Percentiles rank a stretch among this genome's conserved stretches.
Evolutionary conservation across 2,888 invertebrate species (phyloP).

Genomic region (Ommatoiulus sabulosus): DNA sequence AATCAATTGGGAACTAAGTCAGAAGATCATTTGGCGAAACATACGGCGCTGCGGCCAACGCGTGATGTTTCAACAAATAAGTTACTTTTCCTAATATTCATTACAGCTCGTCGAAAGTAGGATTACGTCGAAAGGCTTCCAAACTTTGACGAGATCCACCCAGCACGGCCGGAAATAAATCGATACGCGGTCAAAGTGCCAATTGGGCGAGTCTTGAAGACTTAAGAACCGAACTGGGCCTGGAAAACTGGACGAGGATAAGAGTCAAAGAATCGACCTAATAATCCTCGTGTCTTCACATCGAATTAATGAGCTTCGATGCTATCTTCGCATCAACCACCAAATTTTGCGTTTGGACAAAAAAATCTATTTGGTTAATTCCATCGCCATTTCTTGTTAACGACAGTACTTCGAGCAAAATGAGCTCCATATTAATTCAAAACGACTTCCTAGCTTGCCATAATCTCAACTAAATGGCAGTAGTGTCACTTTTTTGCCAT

Average conservation of each 20-base stretch:
- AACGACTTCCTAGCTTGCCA: no score
- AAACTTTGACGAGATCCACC: slow-evolving; percentile 25
- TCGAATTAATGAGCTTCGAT: neutral
- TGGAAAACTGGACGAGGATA: neutral
- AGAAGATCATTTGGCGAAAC: slow-evolving; percentile 49
- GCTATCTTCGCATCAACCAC: neutral
- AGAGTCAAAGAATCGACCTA: neutral
- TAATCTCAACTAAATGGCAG: no score
- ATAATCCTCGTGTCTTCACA: neutral
- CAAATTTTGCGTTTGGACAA: neutral
- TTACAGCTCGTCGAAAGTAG: slow-evolving; percentile 39
- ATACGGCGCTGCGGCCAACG: slow-evolving; percentile 42
- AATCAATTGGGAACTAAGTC: slow-evolving; percentile 51
- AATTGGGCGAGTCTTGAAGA: neutral
- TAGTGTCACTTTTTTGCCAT: no score
- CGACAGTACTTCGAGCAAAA: no score
- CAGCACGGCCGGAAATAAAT: neutral
- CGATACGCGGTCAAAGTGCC: neutral
- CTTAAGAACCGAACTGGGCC: neutral
- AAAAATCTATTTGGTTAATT: neutral
- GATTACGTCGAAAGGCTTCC: slow-evolving; percentile 32
- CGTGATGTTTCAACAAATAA: slow-evolving; percentile 53
- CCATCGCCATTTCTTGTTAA: no score
- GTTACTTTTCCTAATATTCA: slow-evolving; percentile 52
- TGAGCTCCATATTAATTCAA: no score